Conservation (phyloP, 2,113 vertebrate genomes). For the Chloropsis hardwickii region DNA sequence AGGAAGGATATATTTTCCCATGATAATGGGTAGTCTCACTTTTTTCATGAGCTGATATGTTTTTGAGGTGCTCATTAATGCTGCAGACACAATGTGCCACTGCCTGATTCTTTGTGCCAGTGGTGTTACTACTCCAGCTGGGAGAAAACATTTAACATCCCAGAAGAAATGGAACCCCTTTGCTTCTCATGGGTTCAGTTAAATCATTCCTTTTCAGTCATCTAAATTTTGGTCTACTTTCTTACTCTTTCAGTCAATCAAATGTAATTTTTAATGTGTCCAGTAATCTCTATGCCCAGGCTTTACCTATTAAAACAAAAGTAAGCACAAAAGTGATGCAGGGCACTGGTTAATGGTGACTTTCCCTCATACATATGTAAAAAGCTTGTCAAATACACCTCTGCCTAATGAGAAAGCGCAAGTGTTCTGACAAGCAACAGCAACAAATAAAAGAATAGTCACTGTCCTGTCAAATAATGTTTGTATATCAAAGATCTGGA, state of each 20-base stretch:
- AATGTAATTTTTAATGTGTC: background rate
- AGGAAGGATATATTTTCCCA: background rate
- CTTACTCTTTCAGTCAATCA: background rate
- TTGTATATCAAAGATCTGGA: background rate
- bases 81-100: background rate
- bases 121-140: background rate
- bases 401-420: conserved; percentile 24
- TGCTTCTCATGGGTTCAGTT: background rate
- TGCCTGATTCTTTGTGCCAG: background rate
- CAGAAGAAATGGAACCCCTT: background rate
- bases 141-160: background rate
- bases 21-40: background rate
- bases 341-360: background rate
- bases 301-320: background rate
- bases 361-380: background rate
- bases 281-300: background rate
- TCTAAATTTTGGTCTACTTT: background rate
- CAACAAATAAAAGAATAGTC: background rate
- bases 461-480: conserved; percentile 28
- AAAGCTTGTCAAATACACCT: background rate
- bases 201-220: background rate
- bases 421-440: conserved; percentile 18
- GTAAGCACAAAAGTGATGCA: background rate
- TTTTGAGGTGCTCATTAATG: background rate
- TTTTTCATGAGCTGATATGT: background rate